These are phyloP conservation scores for Orchesella cincta DNA, from an alignment of 1,140 invertebrate genomes.

Conservation along the genomic window DNA sequence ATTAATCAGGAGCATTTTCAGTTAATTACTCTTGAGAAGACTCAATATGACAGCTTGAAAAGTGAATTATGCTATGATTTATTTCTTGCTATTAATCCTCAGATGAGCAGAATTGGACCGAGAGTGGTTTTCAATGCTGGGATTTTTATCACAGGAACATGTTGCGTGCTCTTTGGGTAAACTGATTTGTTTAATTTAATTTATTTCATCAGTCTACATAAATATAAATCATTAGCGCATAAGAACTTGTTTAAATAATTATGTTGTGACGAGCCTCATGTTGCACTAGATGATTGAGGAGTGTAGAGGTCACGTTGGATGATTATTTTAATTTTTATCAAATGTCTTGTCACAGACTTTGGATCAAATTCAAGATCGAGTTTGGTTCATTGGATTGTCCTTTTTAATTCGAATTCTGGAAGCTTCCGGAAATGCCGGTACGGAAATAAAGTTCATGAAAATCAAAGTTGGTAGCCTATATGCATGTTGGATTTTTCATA, in stretches of 20 bases:
- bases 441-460: too few relatives aligned
- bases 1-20: background rate
- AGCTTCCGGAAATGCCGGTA: constrained; percentile 63
- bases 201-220: too few relatives aligned
- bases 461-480: too few relatives aligned
- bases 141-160: constrained; percentile 57
- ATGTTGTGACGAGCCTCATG: too few relatives aligned
- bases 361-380: constrained; percentile 59
- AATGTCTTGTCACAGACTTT: too few relatives aligned
- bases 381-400: constrained; percentile 61
- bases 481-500: constrained; percentile 63
- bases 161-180: constrained; percentile 64
- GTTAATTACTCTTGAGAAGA: background rate
- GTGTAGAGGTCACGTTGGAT: too few relatives aligned
- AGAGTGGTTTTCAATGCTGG: constrained; percentile 61
- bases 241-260: too few relatives aligned
- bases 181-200: too few relatives aligned
- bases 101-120: constrained; percentile 78
- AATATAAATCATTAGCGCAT: too few relatives aligned
- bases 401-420: constrained; percentile 63
- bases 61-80: background rate
- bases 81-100: constrained; percentile 1
- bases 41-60: background rate
- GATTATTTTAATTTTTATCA: too few relatives aligned
- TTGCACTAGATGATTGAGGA: too few relatives aligned